Evolutionary conservation across 2,888 invertebrate species (phyloP).

Genomic region (Digitonthophagus gazella): DNA sequence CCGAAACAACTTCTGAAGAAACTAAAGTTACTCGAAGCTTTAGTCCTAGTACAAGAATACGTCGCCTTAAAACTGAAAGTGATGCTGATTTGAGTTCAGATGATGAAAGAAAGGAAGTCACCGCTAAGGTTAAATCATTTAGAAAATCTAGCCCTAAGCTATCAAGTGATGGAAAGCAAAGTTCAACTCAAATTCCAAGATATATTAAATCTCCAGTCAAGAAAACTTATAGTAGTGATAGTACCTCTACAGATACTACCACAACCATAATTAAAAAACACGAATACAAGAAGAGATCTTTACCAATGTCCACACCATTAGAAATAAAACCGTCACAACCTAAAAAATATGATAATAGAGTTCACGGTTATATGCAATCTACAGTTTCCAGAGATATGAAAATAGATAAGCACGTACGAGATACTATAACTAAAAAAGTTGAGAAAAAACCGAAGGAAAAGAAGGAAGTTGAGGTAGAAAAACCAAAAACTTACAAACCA

Average conservation of each 20-base stretch:
- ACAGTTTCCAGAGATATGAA: slow-evolving; percentile 59
- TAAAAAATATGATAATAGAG: slow-evolving; percentile 40
- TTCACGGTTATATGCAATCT: slow-evolving; percentile 60
- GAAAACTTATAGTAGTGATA: slow-evolving; percentile 31
- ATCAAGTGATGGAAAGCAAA: slow-evolving; percentile 11
- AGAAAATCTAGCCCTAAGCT: slow-evolving; percentile 29
- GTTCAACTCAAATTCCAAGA: slow-evolving; percentile 31
- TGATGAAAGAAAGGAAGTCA: slow-evolving; percentile 34
- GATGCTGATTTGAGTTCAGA: slow-evolving; percentile 49
- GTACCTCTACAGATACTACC: slow-evolving; percentile 30
- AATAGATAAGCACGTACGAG: slow-evolving; percentile 45
- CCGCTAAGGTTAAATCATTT: slow-evolving; percentile 29
- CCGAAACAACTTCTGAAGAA: slow-evolving; percentile 14
- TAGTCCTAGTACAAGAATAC: slow-evolving; percentile 27
- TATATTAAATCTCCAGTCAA: slow-evolving; percentile 27
- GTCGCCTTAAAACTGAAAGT: slow-evolving; percentile 36
- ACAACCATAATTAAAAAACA: slow-evolving; percentile 24
- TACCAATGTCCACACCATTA: slow-evolving; percentile 22
- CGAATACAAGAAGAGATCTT: slow-evolving; percentile 30
- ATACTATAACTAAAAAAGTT: slow-evolving; percentile 27
- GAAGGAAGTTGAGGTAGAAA: slow-evolving; percentile 43
- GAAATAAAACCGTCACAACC: slow-evolving; percentile 30
- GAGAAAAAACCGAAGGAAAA: slow-evolving; percentile 40
- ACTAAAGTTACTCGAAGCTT: slow-evolving; percentile 18
- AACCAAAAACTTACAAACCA: slow-evolving; percentile 37